Conservation (phyloP, 2,113 vertebrate genomes). For the Ginglymostoma cirratum region DNA sequence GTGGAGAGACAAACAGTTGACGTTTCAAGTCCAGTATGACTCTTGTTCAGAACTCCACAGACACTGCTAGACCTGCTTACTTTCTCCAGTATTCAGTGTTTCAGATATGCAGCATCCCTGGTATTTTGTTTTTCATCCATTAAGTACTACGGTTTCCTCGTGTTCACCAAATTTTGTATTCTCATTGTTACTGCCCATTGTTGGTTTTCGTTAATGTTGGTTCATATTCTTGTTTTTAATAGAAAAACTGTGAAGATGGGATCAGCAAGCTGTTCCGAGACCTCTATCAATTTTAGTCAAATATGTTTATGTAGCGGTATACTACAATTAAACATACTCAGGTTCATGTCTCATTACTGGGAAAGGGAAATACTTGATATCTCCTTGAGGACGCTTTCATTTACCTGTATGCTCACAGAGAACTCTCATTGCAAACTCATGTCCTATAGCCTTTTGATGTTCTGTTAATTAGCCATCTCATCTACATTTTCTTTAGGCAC, state of each 20-base stretch:
- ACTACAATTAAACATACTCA: background rate
- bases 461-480: background rate
- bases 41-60: too few species aligned
- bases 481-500: background rate
- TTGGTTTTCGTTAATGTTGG: background rate
- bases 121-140: too few species aligned
- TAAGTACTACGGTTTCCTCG: too few species aligned
- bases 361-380: background rate
- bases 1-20: too few species aligned
- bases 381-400: background rate
- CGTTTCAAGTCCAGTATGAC: too few species aligned
- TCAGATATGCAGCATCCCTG: too few species aligned
- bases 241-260: background rate
- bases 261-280: background rate
- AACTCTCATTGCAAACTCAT: background rate
- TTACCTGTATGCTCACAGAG: background rate
- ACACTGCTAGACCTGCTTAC: too few species aligned
- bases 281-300: background rate
- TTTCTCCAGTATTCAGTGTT: too few species aligned
- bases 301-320: background rate
- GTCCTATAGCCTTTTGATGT: background rate
- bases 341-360: background rate
- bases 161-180: too few species aligned
- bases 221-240: background rate
- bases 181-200: background rate